phyloP scores from a whole-genome alignment of 1,140 invertebrate genomes.

The Brachionus plicatilis region DNA sequence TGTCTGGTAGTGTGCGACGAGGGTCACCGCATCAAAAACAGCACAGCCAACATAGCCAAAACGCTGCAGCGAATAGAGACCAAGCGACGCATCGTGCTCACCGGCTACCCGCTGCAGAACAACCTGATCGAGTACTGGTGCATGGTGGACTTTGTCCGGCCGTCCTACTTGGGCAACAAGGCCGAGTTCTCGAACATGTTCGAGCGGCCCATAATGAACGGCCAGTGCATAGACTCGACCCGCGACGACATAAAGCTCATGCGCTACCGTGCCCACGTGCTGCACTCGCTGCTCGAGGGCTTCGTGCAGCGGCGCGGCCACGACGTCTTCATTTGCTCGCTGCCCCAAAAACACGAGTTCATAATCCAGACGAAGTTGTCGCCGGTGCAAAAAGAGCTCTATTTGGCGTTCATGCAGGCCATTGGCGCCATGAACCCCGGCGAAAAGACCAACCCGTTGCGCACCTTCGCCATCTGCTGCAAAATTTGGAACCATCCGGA shows the following conservation, averaged over 20 bases:
- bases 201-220: slow-evolving; percentile 72
- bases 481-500: slow-evolving; percentile 99
- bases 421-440: slow-evolving; percentile 70
- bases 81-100: slow-evolving; percentile 75
- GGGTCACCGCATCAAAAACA: slow-evolving; percentile 87
- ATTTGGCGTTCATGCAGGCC: slow-evolving; percentile 84
- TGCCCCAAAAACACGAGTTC: slow-evolving; percentile 34
- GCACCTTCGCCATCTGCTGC: slow-evolving; percentile 91
- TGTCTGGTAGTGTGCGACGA: slow-evolving; percentile 88
- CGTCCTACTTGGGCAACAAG: slow-evolving; percentile 78
- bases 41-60: slow-evolving; percentile 76
- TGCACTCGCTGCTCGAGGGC: slow-evolving; percentile 83
- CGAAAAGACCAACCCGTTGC: slow-evolving; percentile 83
- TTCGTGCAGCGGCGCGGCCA: slow-evolving; percentile 65
- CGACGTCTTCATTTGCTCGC: background rate
- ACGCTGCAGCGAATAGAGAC: slow-evolving; percentile 69
- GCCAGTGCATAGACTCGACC: slow-evolving; percentile 86
- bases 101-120: slow-evolving; percentile 91
- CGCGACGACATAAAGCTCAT: slow-evolving; percentile 78
- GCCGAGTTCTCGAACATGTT: slow-evolving; percentile 77
- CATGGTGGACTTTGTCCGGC: slow-evolving; percentile 94
- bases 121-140: slow-evolving; percentile 78
- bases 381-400: slow-evolving; percentile 61
- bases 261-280: slow-evolving; percentile 84
- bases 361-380: slow-evolving; percentile 23